A percentile compares a stretch with the other conserved stretches of the same genome.
Evolutionary conservation across 2,113 vertebrate species (phyloP).

Genomic region (Reinhardtius hippoglossoides): DNA sequence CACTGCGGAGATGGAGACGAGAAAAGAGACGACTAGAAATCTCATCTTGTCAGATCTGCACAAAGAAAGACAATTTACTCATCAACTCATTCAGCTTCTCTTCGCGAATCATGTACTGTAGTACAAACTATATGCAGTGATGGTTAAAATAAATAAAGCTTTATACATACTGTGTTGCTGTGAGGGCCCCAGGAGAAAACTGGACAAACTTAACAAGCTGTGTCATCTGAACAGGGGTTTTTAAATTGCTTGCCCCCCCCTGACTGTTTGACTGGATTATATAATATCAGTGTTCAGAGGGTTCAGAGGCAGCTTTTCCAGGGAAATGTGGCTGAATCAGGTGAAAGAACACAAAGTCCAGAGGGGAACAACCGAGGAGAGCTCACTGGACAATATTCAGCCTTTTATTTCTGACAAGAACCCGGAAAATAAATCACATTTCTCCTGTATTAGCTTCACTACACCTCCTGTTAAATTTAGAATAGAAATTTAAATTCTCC

Average conservation of each 20-base stretch:
- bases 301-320: not conserved
- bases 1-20: not conserved
- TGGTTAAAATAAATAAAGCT: not conserved
- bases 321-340: not conserved
- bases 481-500: too few species aligned
- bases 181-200: too few species aligned
- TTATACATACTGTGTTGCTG: constrained; percentile 4
- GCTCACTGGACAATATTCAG: not conserved
- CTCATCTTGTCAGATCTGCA: constrained; percentile 43
- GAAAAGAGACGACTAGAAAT: not conserved
- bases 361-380: not conserved
- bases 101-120: not conserved
- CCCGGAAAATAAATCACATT: too few species aligned
- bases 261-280: not conserved
- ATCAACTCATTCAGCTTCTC: not conserved
- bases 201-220: not conserved
- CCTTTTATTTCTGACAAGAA: not conserved
- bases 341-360: not conserved
- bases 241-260: not conserved
- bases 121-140: not conserved
- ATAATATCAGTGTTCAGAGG: not conserved
- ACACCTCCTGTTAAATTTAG: too few species aligned
- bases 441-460: too few species aligned
- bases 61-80: not conserved
- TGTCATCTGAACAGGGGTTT: not conserved